Conservation (phyloP, 2,888 invertebrate species). For the Glaucopsyche alexis region DNA sequence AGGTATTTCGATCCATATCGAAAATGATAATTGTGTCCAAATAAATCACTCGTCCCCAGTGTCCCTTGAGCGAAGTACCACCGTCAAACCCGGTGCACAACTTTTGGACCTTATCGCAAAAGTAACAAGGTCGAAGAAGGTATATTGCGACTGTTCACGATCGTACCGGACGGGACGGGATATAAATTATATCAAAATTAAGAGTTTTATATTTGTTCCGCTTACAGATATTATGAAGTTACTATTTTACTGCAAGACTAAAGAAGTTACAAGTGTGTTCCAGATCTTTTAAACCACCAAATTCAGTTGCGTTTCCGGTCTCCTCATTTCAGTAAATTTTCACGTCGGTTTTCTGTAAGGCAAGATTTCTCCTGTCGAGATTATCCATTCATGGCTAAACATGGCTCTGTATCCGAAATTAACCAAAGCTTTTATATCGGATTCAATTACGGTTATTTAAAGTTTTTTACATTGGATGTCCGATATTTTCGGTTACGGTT, state of each 20-base stretch:
- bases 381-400: no score
- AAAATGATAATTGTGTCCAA: constrained; percentile 5
- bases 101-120: not conserved
- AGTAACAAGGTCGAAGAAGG: not conserved
- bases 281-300: not conserved
- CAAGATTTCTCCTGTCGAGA: no score
- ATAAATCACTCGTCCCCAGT: constrained; percentile 15
- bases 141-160: not conserved
- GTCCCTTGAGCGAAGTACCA: not conserved
- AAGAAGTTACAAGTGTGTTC: not conserved
- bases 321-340: no score
- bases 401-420: no score
- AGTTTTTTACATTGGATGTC: no score
- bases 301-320: no score
- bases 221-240: not conserved
- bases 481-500: not conserved
- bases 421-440: no score
- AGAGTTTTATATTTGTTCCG: not conserved
- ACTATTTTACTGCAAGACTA: no score
- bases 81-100: not conserved
- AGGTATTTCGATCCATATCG: constrained; percentile 21
- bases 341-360: no score
- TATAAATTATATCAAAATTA: not conserved
- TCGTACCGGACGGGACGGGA: not conserved
- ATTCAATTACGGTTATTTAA: no score